These are phyloP conservation scores for Nannospalax galili DNA, from an alignment of 2,113 vertebrate genomes.

Conservation along the genomic window DNA sequence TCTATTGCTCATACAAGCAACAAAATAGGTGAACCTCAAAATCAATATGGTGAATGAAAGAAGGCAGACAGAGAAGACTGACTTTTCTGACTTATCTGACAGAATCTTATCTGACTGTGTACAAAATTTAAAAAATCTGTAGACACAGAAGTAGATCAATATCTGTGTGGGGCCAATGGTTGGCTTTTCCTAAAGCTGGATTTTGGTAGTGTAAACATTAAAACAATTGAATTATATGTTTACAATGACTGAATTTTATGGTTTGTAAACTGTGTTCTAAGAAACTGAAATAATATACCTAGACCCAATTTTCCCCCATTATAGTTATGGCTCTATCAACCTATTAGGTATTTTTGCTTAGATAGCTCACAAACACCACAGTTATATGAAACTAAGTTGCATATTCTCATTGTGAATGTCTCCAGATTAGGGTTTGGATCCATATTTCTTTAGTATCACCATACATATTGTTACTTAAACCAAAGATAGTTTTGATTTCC, in stretches of 20 bases:
- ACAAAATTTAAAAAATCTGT: neutral
- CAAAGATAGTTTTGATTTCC: neutral
- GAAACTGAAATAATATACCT: neutral
- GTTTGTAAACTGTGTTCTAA: neutral
- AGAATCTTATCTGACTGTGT: neutral
- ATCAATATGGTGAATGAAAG: neutral
- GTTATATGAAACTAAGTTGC: neutral
- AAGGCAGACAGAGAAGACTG: neutral
- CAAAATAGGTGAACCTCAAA: neutral
- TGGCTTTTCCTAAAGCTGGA: neutral
- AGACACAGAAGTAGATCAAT: neutral
- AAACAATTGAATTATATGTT: neutral
- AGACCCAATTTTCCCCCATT: neutral
- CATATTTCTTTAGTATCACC: neutral
- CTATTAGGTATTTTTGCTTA: neutral
- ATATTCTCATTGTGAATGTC: neutral
- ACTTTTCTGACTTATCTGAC: too few species aligned
- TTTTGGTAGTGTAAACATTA: neutral
- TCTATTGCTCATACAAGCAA: neutral
- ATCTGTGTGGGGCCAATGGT: neutral
- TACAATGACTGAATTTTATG: neutral
- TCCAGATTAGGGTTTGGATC: slow-evolving; percentile 24
- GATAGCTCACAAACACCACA: neutral
- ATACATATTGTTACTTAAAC: neutral
- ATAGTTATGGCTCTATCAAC: neutral